Percentiles rank a stretch among this genome's conserved stretches.
Conservation (phyloP, 2,888 invertebrate species). For the Aporophyla nigra region DNA sequence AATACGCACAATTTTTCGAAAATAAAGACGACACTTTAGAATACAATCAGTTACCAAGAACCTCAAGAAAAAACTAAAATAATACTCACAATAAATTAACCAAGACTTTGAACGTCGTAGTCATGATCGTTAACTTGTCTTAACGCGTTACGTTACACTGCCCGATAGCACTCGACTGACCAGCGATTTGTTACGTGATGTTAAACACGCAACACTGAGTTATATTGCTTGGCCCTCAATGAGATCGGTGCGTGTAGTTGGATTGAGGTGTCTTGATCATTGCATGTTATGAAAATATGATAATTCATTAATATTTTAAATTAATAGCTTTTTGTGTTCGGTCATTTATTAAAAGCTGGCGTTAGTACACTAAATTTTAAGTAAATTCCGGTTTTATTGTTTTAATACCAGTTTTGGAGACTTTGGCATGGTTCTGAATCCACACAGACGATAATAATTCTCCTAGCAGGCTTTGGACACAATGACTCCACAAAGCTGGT, state of each 20-base stretch:
- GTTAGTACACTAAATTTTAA: background rate
- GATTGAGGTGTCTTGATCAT: constrained; percentile 40
- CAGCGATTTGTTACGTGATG: constrained; percentile 47
- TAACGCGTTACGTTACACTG: constrained; percentile 27
- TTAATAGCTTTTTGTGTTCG: background rate
- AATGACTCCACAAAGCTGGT: background rate
- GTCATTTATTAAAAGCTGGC: background rate
- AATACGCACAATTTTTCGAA: no score
- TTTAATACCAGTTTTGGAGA: background rate
- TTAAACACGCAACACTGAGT: constrained; percentile 46
- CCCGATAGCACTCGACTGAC: constrained; percentile 48
- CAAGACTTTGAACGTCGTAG: constrained; percentile 43
- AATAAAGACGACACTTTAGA: background rate
- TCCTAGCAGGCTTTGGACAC: no score
- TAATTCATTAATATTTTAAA: no score
- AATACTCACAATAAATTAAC: constrained; percentile 56
- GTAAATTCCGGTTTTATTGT: background rate
- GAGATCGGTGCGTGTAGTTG: constrained; percentile 20
- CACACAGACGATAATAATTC: background rate
- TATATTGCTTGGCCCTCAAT: constrained; percentile 59
- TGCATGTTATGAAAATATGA: background rate
- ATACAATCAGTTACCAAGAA: background rate
- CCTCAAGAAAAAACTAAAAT: background rate
- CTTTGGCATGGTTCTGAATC: background rate
- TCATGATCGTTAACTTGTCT: constrained; percentile 28